phyloP scores from a whole-genome alignment of 2,888 invertebrate species.

The Omphaloscelis lunosa region DNA sequence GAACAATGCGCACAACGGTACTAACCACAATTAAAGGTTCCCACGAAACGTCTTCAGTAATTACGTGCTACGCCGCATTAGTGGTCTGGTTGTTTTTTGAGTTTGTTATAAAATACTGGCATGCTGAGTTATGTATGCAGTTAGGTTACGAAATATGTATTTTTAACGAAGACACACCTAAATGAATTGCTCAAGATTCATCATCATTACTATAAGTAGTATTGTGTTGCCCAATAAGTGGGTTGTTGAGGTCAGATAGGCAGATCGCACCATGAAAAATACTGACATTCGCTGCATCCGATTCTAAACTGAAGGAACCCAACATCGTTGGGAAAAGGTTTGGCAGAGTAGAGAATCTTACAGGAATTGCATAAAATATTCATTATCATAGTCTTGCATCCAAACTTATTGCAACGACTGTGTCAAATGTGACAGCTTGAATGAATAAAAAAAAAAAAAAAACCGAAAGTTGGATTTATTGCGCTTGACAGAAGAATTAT shows the following conservation, averaged over 20 bases:
- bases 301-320: too few species aligned
- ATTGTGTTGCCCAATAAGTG: too few species aligned
- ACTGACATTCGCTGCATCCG: too few species aligned
- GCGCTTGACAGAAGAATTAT: not conserved
- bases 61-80: conserved; percentile 58
- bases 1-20: conserved; percentile 62
- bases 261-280: too few species aligned
- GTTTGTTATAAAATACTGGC: conserved; percentile 36
- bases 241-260: too few species aligned
- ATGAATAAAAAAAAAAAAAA: not conserved
- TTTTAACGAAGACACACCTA: not conserved
- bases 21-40: conserved; percentile 61
- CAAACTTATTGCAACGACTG: not conserved
- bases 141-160: not conserved
- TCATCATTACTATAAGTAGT: not conserved
- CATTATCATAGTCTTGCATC: not conserved
- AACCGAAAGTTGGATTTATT: not conserved
- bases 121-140: not conserved
- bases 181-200: not conserved
- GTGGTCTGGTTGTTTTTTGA: conserved; percentile 39
- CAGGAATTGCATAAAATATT: not conserved
- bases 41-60: conserved; percentile 59
- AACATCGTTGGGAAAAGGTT: too few species aligned
- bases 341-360: too few species aligned
- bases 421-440: not conserved